Evolutionary conservation across 2,113 vertebrate genomes (phyloP), one percentile per base, ranked within the genome.

Genomic region (Nicator chloris): DNA sequence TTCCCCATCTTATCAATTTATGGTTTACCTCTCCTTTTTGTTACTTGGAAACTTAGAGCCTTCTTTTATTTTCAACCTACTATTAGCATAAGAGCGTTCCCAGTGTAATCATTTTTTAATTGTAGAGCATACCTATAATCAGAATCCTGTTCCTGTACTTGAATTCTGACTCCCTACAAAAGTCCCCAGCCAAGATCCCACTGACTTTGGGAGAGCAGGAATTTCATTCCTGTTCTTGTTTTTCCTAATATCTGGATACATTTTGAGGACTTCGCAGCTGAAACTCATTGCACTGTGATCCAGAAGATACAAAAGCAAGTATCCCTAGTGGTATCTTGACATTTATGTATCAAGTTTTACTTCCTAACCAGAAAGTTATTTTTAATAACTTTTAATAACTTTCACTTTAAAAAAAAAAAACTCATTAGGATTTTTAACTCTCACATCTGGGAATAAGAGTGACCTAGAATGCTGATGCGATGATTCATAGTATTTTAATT

Each of bases 371-470:
- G 76, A 85, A 94, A 95, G 86, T 94, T 95, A 87, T 93, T 97
- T 82, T 86, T 86, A 95, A 96, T 92, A 96, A 93, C 40, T 95
- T 95, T 59, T 96, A 94, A 95, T 96, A 97, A 94, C 56, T 96
- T 79, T 80, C 47, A 51, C 71, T 92, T 61, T n/a, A n/a, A 2
- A 45, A 85, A 88, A 83, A 86, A 92, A 72, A 59, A 40, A 4
- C n/a, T 95, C 82, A 95, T 94, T 96, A 95, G 85, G 64, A 88
- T 82, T 96, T 96, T 95, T 90, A 92, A 90, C 40, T 92, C 60
- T 95, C 68, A 88, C 80, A 93, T 92, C 88, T 96, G 96, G 92
- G 95, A 96, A 95, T 96, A 93, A 83, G 80, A 93, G 39, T 96
- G 92, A 92, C 94, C 93, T 95, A 96, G 89, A 96, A 96, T 95